Base-by-base conservation (phyloP, 2,888 invertebrate species). In the Seira ritae region DNA sequence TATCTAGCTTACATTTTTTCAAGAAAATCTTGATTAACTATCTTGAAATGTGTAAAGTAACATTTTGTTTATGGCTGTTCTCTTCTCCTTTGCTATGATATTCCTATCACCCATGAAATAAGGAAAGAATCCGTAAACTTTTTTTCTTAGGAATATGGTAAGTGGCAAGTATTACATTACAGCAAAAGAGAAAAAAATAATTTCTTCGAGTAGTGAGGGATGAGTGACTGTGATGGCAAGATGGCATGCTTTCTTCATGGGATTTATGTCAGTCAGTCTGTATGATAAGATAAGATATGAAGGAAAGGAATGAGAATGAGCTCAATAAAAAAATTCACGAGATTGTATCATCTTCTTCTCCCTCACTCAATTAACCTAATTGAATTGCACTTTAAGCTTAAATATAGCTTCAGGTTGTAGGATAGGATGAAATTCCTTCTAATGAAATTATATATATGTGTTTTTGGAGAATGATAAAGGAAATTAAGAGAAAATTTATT, bases 191-290 rank as follows among this genome's bases (percentile, higher is more conserved):
- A 31, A 31, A 31, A 31, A 31, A 31, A 31, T 2, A 4, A 31
- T 31, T 31, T 31, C 31, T 31, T 31, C 8, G 31, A 31, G 31
- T 31, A 8, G 31, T 2, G 8, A 31, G 31, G 31, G 8, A 31
- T 31, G 31, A 31, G 31, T 31, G 31, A 31, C 31, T 31, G 31
- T 31, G 31, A 31, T 31, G 31, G 31, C 31, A 31, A 4, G 31
- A 31, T 31, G 31, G 31, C 31, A 31, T 31, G 31, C 31, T 31
- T 31, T 31, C 31, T 31, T 31, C 31, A 31, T 31, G 55, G 80
- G 80, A 74, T 80, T 80, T 80, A 80, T 80, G 80, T 80, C 80
- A 80, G 80, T 80, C 80, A 73, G 73, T 55, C 68, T 68, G 42
- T 22, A 60, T 3, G 15, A 12, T 22, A 60, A 15, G 15, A 12